phyloP scores from a whole-genome alignment of 2,797 vertebrate genomes.

The Onychomys torridus region DNA sequence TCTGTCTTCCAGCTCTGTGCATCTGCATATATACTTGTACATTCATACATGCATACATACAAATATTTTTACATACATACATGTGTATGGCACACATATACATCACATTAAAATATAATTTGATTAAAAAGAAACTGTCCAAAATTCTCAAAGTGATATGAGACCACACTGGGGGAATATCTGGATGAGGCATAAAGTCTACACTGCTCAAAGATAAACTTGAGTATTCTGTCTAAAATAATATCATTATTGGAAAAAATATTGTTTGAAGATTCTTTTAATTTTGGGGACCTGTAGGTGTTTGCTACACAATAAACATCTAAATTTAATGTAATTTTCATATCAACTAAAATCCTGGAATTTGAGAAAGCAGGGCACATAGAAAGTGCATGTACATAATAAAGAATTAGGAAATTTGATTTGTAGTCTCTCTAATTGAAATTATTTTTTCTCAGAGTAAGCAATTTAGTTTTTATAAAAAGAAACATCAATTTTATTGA shows the following conservation, averaged over 20 bases:
- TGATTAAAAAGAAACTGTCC: not conserved
- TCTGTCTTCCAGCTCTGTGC: no score
- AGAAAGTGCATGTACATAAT: not conserved
- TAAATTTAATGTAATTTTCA: not conserved
- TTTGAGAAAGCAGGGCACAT: not conserved
- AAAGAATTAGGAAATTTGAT: not conserved
- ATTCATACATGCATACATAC: no score
- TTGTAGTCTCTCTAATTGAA: not conserved
- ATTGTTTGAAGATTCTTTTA: not conserved
- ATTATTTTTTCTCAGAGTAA: slow-evolving; percentile 5
- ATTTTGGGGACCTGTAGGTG: not conserved
- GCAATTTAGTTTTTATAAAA: not conserved
- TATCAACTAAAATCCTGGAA: not conserved
- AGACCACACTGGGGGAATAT: not conserved
- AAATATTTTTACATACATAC: no score
- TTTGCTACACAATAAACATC: not conserved
- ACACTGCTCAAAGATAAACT: rapidly evolving
- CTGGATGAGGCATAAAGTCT: not conserved
- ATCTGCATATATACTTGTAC: no score
- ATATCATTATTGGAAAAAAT: not conserved
- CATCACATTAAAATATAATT: no score
- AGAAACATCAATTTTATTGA: slow-evolving; percentile 1
- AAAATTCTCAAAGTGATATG: not conserved
- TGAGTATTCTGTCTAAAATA: not conserved
- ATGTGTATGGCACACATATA: no score